These are phyloP conservation scores for Diplodus sargus DNA, from an alignment of 2,797 vertebrate species.

Conservation along the genomic window DNA sequence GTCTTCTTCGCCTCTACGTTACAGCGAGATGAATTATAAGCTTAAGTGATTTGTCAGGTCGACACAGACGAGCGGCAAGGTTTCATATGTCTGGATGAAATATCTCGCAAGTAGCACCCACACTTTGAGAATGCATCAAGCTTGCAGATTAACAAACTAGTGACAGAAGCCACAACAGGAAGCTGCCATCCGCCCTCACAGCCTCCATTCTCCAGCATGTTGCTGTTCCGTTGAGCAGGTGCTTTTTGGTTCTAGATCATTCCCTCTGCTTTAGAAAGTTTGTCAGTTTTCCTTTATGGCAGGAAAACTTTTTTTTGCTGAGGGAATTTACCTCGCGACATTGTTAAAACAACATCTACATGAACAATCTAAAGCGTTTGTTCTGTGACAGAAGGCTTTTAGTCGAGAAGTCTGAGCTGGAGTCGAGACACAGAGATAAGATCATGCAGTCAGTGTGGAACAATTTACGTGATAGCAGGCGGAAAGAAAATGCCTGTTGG, in stretches of 20 bases:
- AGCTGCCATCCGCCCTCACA: constrained; percentile 78
- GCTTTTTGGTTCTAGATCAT: constrained; percentile 70
- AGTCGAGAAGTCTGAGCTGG: background rate
- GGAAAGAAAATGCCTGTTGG: constrained; percentile 47
- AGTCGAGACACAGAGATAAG: constrained; percentile 9
- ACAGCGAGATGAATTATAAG: background rate
- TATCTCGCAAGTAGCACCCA: constrained; percentile 48
- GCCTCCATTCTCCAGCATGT: constrained; percentile 62
- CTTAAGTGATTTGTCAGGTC: background rate
- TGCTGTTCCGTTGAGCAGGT: constrained; percentile 79
- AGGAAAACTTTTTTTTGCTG: background rate
- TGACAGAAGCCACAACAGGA: constrained; percentile 85
- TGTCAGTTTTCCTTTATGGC: constrained; percentile 10
- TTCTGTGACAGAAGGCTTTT: background rate
- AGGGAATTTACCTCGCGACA: background rate
- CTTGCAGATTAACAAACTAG: constrained; percentile 68
- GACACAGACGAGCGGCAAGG: constrained; percentile 20
- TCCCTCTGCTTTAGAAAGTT: constrained; percentile 60
- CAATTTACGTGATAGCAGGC: constrained; percentile 17
- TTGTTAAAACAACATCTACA: background rate
- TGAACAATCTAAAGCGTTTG: background rate
- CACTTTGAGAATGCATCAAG: constrained; percentile 53
- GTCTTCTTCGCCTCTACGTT: constrained; percentile 6
- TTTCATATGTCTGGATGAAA: constrained; percentile 44
- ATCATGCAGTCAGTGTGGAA: constrained; percentile 19